Percentiles rank a stretch among this genome's conserved stretches.
Conservation (phyloP, 2,113 vertebrate species). For the Galbula dea region DNA sequence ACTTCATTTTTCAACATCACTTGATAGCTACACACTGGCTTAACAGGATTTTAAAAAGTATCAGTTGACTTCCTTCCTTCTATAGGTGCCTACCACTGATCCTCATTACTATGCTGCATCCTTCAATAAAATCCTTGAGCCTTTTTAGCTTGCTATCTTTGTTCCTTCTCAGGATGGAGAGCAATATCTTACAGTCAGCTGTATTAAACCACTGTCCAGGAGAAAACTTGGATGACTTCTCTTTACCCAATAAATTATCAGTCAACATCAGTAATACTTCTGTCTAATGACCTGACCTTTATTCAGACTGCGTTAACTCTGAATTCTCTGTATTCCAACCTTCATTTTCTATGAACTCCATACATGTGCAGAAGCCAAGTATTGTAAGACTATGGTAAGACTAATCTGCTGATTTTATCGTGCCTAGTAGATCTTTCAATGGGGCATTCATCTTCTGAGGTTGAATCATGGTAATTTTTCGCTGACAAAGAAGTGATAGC, state of each 20-base stretch:
- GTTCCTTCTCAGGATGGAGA: not conserved
- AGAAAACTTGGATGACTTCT: not conserved
- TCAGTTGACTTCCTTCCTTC: not conserved
- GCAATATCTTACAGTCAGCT: not conserved
- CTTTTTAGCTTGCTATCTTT: not conserved
- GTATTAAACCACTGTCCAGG: not conserved
- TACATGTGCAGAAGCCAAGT: not conserved
- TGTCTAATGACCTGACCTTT: not conserved
- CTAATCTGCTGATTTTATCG: not conserved
- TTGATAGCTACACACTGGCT: not conserved
- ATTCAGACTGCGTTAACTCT: not conserved
- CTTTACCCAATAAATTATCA: not conserved
- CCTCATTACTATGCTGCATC: not conserved
- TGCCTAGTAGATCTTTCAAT: not conserved
- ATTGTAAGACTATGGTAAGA: not conserved
- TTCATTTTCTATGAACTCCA: not conserved
- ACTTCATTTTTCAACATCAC: not conserved
- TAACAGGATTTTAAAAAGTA: not conserved
- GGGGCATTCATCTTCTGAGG: not conserved
- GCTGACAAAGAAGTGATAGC: not conserved
- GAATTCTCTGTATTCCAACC: not conserved
- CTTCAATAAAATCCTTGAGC: not conserved
- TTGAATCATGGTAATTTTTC: not conserved
- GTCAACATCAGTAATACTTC: not conserved
- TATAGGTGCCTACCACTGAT: not conserved